Evolutionary conservation across 1,140 invertebrate genomes (phyloP), one percentile per base, ranked within the genome.

Genomic region (Drosophila repleta): DNA sequence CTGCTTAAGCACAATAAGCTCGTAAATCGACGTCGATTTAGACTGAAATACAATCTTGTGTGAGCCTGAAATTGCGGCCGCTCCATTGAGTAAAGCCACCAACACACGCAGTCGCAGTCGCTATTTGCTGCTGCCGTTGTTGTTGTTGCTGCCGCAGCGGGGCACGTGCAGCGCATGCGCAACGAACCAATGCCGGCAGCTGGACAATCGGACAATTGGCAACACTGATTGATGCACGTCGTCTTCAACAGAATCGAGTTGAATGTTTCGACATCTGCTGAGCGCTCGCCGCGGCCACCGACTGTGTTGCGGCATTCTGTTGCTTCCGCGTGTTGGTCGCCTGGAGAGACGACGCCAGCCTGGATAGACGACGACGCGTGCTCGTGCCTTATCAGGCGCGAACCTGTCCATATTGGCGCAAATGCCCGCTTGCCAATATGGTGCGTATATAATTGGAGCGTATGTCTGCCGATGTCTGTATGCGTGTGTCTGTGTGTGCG

Each of bases 381-480:
- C 79, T 71, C 74, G 52, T 48, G 55, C 82, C 82, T 88, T 88
- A 87, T 87, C 83, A 77, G 82, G 83, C 82, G 74, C 79, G 78
- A 82, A 82, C 83, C 83, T 87, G 78, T 88, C 83, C 82, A 88
- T 87, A 87, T 82, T 43, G 82, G 74, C 67, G 60, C 78, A 78
- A 66, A 79, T 78, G 74, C 74, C 70, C 71, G 52, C 49, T 61
- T 21, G 65, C 70, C 65, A 76, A 80, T 65, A 74, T 69, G 65
- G 71, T 69, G 41, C 58, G 71, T 62, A 24, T 62, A 73, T 73
- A 73, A 73, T 73, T 68, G 64, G 64, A 73, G 65, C 70, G 49
- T 35, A 26, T 70, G 63, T 64, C 11, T 43, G 68, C 35, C 18
- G 21, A 37, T 55, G 43, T 35, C 32, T 57, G 32, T 35, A 1